Base-by-base conservation (phyloP, 2,888 invertebrate genomes). In the Metellina segmentata region DNA sequence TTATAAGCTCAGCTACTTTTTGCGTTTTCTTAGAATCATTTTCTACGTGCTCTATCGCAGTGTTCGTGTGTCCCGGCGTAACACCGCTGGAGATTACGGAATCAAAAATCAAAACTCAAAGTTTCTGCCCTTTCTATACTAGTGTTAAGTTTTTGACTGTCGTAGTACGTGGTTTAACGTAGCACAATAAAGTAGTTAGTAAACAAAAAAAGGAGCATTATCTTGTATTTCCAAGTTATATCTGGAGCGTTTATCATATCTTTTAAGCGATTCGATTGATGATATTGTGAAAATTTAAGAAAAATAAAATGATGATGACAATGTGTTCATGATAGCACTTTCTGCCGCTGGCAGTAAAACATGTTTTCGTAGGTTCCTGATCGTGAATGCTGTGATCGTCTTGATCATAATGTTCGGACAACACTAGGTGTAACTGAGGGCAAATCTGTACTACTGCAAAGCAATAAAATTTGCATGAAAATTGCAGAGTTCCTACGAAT, bases 51-150 rank as follows among this genome's bases (percentile, higher is more conserved):
- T 89, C 81, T 86, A 89, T 88, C 81, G 81, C 92, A 87, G 79
- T 92, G 92, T 92, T 79, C 85, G 89, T 89, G 89, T 92, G 85
- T 89, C 89, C 86, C 92, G 82, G 92, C 85, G 78, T 82, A 61
- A 48, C 49, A 49, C 69, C 70, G 72, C 92, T 89, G 92, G 92
- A 92, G 79, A 91, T 81, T 72, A 72, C 79, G 85, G 85, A 92
- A 92, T 92, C 92, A 92, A 92, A 92, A 92, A 92, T 92, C 92
- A 92, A 92, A 92, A 92, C 89, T 92, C 92, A 92, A 92, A 92
- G 92, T 92, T 92, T 89, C 85, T 92, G 89, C 88, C 91, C 85
- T 89, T 88, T 92, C 85, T 92, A 92, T 89, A 72, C 85, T 89
- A 92, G 92, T 86, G 92, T 92, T 92, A 92, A 92, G 92, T 92